phyloP scores from a whole-genome alignment of 2,888 invertebrate species.

The Harpagoxenus sublaevis region DNA sequence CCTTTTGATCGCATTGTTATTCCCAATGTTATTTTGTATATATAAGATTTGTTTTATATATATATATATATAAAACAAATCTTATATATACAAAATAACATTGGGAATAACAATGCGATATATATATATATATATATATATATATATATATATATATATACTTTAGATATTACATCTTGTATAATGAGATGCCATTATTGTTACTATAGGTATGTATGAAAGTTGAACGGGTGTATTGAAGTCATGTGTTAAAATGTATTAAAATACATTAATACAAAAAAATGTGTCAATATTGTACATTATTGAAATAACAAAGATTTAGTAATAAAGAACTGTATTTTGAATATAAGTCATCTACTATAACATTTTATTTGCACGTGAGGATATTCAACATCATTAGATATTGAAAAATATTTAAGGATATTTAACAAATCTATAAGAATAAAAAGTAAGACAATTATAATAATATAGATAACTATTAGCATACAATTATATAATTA shows the following conservation, averaged over 20 bases:
- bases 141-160: background rate
- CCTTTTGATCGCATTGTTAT: constrained; percentile 59
- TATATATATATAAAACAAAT: background rate
- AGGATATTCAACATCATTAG: background rate
- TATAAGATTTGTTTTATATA: constrained; percentile 44
- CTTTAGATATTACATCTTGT: background rate
- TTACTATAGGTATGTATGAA: background rate
- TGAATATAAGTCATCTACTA: background rate
- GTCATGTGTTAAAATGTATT: background rate
- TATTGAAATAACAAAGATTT: constrained; percentile 15
- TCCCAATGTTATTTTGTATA: constrained; percentile 57
- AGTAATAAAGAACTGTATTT: constrained; percentile 19
- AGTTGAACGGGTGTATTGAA: background rate
- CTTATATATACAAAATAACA: too few relatives aligned
- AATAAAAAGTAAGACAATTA: background rate
- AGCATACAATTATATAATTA: background rate
- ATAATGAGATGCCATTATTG: background rate
- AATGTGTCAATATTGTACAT: constrained; percentile 21
- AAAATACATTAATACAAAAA: constrained; percentile 2
- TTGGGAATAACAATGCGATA: too few relatives aligned
- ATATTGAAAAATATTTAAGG: background rate
- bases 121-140: too few relatives aligned
- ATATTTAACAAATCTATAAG: background rate
- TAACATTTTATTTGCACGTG: background rate
- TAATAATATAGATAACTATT: too few relatives aligned